Evolutionary conservation across 2,113 vertebrate genomes (phyloP).

Genomic region (Garra rufa): DNA sequence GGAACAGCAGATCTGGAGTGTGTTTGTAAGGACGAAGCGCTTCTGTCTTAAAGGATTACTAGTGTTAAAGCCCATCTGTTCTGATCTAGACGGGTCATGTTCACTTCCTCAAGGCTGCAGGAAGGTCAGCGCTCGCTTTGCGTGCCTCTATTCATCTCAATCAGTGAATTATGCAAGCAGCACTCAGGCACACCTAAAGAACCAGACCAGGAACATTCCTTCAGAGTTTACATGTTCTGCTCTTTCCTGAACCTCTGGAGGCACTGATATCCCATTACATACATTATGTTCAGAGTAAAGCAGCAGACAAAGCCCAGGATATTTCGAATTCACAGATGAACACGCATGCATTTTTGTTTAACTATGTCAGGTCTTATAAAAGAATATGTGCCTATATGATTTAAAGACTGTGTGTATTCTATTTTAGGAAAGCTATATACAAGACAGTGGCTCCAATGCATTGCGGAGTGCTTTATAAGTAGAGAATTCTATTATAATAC

Average conservation of each 20-base stretch:
- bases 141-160: background rate
- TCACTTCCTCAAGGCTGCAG: conserved; percentile 12
- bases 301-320: background rate
- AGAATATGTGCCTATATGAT: background rate
- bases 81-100: background rate
- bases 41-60: background rate
- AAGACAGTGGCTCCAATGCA: background rate
- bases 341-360: background rate
- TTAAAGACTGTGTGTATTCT: background rate
- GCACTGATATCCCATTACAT: background rate
- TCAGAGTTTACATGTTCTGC: background rate
- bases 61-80: background rate
- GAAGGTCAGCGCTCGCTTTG: conserved; percentile 11
- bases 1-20: background rate
- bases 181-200: background rate
- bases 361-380: background rate
- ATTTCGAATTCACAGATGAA: background rate
- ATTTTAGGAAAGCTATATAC: background rate
- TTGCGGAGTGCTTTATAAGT: background rate
- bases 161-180: background rate
- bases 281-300: background rate
- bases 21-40: background rate
- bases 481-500: background rate
- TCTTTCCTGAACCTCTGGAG: background rate
- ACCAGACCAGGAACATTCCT: conserved; percentile 32